Evolutionary conservation across 2,888 invertebrate genomes (phyloP).

Genomic region (Hydropsyche betteni): DNA sequence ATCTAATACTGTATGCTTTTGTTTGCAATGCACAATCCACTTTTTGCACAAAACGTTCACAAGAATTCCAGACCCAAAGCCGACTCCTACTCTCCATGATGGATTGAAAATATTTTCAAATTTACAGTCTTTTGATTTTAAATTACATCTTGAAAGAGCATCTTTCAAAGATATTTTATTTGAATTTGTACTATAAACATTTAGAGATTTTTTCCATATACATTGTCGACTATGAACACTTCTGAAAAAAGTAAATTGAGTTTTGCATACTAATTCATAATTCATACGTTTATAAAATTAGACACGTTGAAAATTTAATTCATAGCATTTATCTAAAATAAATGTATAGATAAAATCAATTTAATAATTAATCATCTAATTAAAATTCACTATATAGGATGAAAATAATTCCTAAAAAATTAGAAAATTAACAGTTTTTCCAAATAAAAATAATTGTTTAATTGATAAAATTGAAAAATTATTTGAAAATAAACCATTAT

Average conservation of each 20-base stretch:
- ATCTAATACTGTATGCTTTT: slow-evolving; percentile 64
- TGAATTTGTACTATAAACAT: background rate
- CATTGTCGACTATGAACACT: slow-evolving; percentile 20
- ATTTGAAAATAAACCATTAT: too few species aligned
- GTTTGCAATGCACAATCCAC: slow-evolving; percentile 74
- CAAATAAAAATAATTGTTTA: too few species aligned
- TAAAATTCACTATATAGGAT: too few species aligned
- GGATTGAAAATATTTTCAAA: slow-evolving; percentile 54
- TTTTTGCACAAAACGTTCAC: slow-evolving; percentile 59
- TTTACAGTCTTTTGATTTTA: slow-evolving; percentile 20
- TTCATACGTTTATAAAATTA: too few species aligned
- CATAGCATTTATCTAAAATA: too few species aligned
- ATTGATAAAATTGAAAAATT: too few species aligned
- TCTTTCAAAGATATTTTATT: slow-evolving; percentile 21
- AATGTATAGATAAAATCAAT: too few species aligned
- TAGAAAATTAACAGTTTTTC: too few species aligned
- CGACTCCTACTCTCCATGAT: slow-evolving; percentile 64
- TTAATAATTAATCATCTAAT: too few species aligned
- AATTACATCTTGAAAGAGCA: slow-evolving; percentile 31
- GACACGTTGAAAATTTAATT: too few species aligned
- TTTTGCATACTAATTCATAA: too few species aligned
- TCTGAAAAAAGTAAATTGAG: slow-evolving; percentile 2
- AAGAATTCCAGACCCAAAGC: slow-evolving; percentile 62
- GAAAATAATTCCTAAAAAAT: too few species aligned
- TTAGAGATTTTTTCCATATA: slow-evolving; percentile 20